Percentiles rank a stretch among this genome's conserved stretches.
These are phyloP conservation scores for Drosophila mulleri DNA, from an alignment of 2,888 invertebrate genomes.

Conservation along the genomic window DNA sequence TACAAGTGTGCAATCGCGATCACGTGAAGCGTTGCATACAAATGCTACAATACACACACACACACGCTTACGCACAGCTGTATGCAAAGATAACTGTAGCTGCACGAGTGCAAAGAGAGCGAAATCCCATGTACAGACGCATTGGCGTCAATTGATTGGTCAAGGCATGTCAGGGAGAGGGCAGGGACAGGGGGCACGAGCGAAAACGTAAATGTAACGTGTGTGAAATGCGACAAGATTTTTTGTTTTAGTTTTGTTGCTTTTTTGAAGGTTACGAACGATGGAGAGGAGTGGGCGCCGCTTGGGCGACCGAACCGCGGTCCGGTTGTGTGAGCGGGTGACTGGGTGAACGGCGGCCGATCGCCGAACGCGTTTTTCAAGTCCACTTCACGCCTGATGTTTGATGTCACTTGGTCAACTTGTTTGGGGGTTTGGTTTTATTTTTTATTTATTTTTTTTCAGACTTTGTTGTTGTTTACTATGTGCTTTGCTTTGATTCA, in stretches of 20 bases:
- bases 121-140: conserved; percentile 33
- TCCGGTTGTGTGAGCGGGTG: conserved; percentile 55
- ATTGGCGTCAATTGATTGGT: conserved; percentile 34
- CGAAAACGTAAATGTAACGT: conserved; percentile 19
- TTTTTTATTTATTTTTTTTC: conserved; percentile 10
- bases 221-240: conserved; percentile 38
- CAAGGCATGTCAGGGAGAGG: not conserved
- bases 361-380: conserved; percentile 77
- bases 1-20: conserved; percentile 33
- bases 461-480: conserved; percentile 14
- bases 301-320: conserved; percentile 1
- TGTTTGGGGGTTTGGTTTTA: conserved; percentile 28
- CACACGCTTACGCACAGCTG: conserved; percentile 3
- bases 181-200: conserved; percentile 1
- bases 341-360: conserved; percentile 3
- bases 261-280: conserved; percentile 69
- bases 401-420: conserved; percentile 58
- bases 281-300: conserved; percentile 45
- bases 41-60: conserved; percentile 18
- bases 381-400: conserved; percentile 63
- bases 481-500: conserved; percentile 14
- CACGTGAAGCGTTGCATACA: conserved; percentile 47
- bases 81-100: conserved; percentile 34
- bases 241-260: conserved; percentile 1
- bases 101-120: conserved; percentile 12